Evolutionary conservation across 2,113 vertebrate species (phyloP), one percentile per base, ranked within the genome.

Genomic region (Marcusenius ussheri): DNA sequence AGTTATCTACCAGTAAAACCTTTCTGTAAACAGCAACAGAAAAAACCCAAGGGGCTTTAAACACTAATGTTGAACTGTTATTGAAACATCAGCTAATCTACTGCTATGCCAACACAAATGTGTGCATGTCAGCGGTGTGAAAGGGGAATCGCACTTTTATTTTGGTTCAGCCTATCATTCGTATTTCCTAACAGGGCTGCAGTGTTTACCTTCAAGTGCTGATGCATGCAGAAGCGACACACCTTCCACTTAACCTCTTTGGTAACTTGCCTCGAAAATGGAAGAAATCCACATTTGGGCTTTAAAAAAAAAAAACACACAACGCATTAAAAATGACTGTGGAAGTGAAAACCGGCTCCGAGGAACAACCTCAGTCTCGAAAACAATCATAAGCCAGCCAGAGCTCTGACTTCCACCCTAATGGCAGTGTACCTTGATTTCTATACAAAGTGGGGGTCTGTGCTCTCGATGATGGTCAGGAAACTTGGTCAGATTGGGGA

Each of bases 241-340:
- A 99, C 97, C 93, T 96, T 97, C 91, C 95, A 96, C 93, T 99
- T 99, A 92, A 98, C 94, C 91, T 99, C 98, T 90, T 98, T 98
- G 2, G 97, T 97, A 89, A 99, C 95, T 1, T 97, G 96, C 92
- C 96, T 96, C 50, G 98, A 97, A 89, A 96, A 97, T 47, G 98
- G 98, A 91, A 99, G 96, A 95, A 99, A 99, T 31, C 98, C 98
- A 94, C 98, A 99, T 92, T 99, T 99, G 31, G 98, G 98, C 98
- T 99, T 92, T 70, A 80, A 95, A 95, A 89, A 90, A 93, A 90
- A 19, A 15, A 49, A 10, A 11, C 50, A 51, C 15, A 91, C 24
- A 92, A 91, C 86, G 49, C 83, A 83, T 90, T 45, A 70, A 88
- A 50, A 50, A 62, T 5, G 27, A 87, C 49, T 21, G 5, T 5